Base-by-base conservation (phyloP, 64 coral and sea anemone genomes). In the Stylophora pistillata region DNA sequence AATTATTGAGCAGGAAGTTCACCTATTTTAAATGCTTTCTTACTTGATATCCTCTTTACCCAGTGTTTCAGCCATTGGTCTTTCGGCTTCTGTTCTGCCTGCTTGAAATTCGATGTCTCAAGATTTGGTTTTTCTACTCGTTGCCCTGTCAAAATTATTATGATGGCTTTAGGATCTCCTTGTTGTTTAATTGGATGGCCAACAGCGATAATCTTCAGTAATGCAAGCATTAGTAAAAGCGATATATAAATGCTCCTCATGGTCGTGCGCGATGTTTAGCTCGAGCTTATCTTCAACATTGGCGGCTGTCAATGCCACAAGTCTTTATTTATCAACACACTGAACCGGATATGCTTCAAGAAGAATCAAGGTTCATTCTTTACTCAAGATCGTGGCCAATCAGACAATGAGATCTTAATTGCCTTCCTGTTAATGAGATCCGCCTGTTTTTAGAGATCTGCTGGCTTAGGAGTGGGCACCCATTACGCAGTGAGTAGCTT, bases 31-130 rank as follows among this genome's bases (percentile, higher is more conserved):
- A 52, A 33, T 53, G 23, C 64, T 84, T 68, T 84, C 80, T 84
- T 84, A 84, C 80, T 84, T 84, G 68, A 84, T n/a, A 84, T 68
- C 80, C 61, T 84, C 21, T 84, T 84, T 84, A 69, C 80, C 80
- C 80, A 84, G 30, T 84, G 80, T 37, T 68, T 31, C 60, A 84
- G 80, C 80, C 80, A 84, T 63, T 33, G 66, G 5, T 84, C 32
- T 84, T 84, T 84, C 37, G 37, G 37, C 80, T 68, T 84, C 16
- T 62, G 80, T 9, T 69, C 14, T 55, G 15, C 52, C 20, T 69
- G 29, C 61, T 34, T 52, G 15, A 26, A 0, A 21, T 0, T 53
- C 31, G 80, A 53, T 32, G 57, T 61, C 21, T 68, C 64, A 68
- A 68, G 10, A 27, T 26, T 25, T 4, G 32, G 73, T 20, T 75